Evolutionary conservation across 2,113 vertebrate species (phyloP).

Genomic region (Dromaius novaehollandiae): DNA sequence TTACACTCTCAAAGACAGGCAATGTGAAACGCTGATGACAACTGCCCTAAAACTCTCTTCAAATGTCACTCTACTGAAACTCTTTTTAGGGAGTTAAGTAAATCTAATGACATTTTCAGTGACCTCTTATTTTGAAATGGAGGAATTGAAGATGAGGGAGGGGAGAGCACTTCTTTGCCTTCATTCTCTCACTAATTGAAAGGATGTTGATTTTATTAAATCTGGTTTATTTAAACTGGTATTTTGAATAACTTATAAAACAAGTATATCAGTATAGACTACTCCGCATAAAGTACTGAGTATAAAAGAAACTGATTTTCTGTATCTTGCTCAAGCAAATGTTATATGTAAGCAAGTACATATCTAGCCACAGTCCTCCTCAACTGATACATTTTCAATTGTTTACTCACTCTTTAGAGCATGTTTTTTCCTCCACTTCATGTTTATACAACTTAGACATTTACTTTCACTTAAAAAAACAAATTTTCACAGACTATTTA

Average conservation of each 20-base stretch:
- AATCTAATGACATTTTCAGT: neutral
- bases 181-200: neutral
- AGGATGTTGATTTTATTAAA: neutral
- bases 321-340: neutral
- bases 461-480: neutral
- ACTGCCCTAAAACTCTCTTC: neutral
- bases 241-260: neutral
- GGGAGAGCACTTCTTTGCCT: neutral
- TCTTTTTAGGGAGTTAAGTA: neutral
- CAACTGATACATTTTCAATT: neutral
- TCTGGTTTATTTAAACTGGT: neutral
- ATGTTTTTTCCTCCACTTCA: neutral
- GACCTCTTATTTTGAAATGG: neutral
- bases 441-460: neutral
- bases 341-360: neutral
- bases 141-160: neutral
- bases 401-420: neutral
- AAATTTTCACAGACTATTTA: neutral
- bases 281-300: rapidly evolving
- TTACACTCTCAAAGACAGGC: neutral
- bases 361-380: neutral
- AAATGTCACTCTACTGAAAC: neutral
- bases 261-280: neutral
- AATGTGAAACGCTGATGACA: neutral
- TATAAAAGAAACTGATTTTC: neutral